Conservation (phyloP, 1,140 invertebrate genomes). For the Mylabris phalerata region DNA sequence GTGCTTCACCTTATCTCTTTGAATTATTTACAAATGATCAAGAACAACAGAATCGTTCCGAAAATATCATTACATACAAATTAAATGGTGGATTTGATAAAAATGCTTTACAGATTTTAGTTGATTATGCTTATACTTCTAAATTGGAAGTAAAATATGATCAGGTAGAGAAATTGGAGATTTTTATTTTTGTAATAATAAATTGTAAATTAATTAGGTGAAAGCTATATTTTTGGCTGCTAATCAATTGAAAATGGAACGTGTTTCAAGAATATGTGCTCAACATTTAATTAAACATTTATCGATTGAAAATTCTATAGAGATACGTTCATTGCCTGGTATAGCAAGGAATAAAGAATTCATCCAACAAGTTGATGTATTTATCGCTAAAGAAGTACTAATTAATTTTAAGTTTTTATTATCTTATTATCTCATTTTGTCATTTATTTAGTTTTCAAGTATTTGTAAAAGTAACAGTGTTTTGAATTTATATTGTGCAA, state of each 20-base stretch:
- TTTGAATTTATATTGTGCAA: constrained; percentile 54
- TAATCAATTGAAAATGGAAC: constrained; percentile 63
- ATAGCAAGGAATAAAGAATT: constrained; percentile 56
- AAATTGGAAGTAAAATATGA: constrained; percentile 42
- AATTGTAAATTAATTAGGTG: constrained; percentile 42
- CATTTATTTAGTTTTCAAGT: constrained; percentile 46
- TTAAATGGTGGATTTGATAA: constrained; percentile 62
- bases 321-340: constrained; percentile 59
- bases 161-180: constrained; percentile 28
- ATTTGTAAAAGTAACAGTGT: constrained; percentile 53
- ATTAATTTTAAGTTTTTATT: neutral
- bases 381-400: constrained; percentile 62
- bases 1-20: constrained; percentile 68
- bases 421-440: neutral
- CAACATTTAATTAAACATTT: constrained; percentile 61
- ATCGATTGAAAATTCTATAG: constrained; percentile 62
- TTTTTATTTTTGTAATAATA: neutral
- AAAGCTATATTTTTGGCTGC: constrained; percentile 70
- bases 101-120: constrained; percentile 60
- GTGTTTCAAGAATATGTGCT: constrained; percentile 63
- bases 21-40: constrained; percentile 63
- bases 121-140: constrained; percentile 76
- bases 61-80: constrained; percentile 54
- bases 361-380: constrained; percentile 58
- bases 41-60: constrained; percentile 44